Conservation (phyloP, 2,113 vertebrate species). For the Cyprinodon brontotheroides region DNA sequence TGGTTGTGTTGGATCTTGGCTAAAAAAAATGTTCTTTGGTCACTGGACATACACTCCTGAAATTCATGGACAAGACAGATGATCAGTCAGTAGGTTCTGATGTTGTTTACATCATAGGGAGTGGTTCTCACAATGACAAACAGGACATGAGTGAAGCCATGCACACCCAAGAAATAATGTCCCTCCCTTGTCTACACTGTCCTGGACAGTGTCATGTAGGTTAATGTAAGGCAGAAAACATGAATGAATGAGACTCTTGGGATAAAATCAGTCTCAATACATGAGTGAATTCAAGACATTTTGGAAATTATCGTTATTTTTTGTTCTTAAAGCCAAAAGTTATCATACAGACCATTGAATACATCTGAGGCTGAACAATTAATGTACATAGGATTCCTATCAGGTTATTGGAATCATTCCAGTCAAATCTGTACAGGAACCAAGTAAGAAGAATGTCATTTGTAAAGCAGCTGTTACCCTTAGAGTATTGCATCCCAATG, state of each 20-base stretch:
- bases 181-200: conserved; percentile 46
- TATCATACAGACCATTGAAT: neutral
- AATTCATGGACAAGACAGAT: conserved; percentile 35
- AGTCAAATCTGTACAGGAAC: conserved; percentile 22
- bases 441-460: conserved; percentile 22
- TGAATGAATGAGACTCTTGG: conserved; percentile 29
- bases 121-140: conserved; percentile 49
- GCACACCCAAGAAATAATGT: conserved; percentile 34
- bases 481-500: conserved; percentile 20
- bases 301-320: conserved; percentile 1
- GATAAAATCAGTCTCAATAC: conserved; percentile 28
- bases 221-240: conserved; percentile 33
- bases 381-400: neutral
- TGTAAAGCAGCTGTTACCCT: conserved; percentile 40
- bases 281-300: neutral
- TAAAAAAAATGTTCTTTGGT: conserved; percentile 29
- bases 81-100: conserved; percentile 45
- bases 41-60: conserved; percentile 44
- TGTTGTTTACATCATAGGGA: conserved; percentile 53
- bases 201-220: conserved; percentile 63
- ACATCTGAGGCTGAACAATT: neutral
- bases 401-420: conserved; percentile 9
- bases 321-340: conserved; percentile 5
- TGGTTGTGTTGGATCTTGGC: conserved; percentile 50
- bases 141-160: conserved; percentile 42